Evolutionary conservation across 2,797 vertebrate genomes (phyloP).

Genomic region (Graptemys geographica): DNA sequence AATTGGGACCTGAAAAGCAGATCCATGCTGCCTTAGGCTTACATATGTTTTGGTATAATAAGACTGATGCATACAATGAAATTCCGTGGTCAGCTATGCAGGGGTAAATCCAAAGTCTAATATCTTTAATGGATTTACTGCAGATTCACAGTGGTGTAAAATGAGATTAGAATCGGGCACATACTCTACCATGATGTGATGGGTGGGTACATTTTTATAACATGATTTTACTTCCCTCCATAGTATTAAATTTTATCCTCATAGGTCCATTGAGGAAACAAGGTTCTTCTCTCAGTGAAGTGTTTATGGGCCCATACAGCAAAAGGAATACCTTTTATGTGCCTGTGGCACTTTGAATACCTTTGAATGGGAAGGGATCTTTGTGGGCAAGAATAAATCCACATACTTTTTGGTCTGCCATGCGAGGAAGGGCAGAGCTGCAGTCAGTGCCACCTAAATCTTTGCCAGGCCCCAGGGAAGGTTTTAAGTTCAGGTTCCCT

Average conservation of each 20-base stretch:
- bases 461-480: constrained; percentile 74
- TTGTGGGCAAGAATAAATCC: constrained; percentile 76
- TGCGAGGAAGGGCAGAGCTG: constrained; percentile 65
- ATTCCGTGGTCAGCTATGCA: background rate
- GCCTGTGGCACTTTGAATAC: constrained; percentile 73
- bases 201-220: constrained; percentile 66
- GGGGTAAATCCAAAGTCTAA: background rate
- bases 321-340: constrained; percentile 74
- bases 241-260: constrained; percentile 72
- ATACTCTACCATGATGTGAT: constrained; percentile 49
- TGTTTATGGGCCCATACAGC: constrained; percentile 70
- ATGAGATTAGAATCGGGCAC: background rate
- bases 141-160: accelerated
- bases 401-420: constrained; percentile 70
- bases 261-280: constrained; percentile 74
- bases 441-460: constrained; percentile 77
- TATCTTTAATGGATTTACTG: constrained; percentile 19
- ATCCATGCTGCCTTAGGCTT: background rate
- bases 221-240: constrained; percentile 63
- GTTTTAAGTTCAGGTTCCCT: constrained; percentile 70
- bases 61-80: background rate
- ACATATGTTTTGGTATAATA: background rate
- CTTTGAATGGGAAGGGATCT: constrained; percentile 75
- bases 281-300: constrained; percentile 71
- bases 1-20: background rate